Evolutionary conservation across 2,113 vertebrate genomes (phyloP).

Genomic region (Trematomus loennbergii): DNA sequence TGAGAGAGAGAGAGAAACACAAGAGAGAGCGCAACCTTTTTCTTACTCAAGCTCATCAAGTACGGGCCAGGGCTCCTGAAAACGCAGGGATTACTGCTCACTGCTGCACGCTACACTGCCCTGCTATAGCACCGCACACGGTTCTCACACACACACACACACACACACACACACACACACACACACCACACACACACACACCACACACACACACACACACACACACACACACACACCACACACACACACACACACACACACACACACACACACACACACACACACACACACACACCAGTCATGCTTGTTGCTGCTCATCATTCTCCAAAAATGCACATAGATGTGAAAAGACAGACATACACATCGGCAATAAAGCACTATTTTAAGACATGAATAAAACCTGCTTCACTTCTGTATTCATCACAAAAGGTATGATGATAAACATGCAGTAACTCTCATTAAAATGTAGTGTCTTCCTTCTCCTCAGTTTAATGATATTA

Average conservation of each 20-base stretch:
- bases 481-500: neutral
- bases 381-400: too few species aligned
- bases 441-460: neutral
- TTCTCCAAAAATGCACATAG: too few species aligned
- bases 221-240: too few species aligned
- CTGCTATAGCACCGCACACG: slow-evolving; percentile 76
- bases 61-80: slow-evolving; percentile 99
- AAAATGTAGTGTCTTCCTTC: too few species aligned
- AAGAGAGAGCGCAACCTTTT: slow-evolving; percentile 89
- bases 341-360: too few species aligned
- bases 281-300: too few species aligned
- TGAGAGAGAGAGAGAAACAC: slow-evolving; percentile 64
- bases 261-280: slow-evolving; percentile 61
- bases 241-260: slow-evolving; percentile 74
- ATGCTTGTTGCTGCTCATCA: too few species aligned
- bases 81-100: slow-evolving; percentile 96
- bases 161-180: slow-evolving; percentile 69
- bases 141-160: slow-evolving; percentile 82
- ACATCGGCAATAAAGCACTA: too few species aligned
- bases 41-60: slow-evolving; percentile 99
- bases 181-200: too few species aligned
- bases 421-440: neutral
- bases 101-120: slow-evolving; percentile 88
- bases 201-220: too few species aligned
- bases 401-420: neutral